Percentiles rank a stretch among this genome's conserved stretches.
Conservation (phyloP, 2,888 invertebrate genomes). For the Portevinia maculata region DNA sequence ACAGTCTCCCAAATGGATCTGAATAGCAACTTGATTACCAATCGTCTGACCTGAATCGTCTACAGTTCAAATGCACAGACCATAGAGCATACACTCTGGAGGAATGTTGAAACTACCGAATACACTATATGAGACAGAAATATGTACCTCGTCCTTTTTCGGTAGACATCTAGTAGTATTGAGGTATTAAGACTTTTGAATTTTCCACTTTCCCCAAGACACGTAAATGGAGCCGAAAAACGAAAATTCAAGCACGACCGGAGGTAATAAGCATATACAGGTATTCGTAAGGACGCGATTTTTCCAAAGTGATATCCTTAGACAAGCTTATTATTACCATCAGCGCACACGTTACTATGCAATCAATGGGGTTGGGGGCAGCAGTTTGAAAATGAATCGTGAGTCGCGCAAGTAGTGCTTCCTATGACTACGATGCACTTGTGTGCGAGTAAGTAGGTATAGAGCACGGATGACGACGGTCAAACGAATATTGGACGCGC, state of each 20-base stretch:
- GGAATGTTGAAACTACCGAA: not conserved
- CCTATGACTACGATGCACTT: conserved; percentile 38
- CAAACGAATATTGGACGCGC: conserved; percentile 36
- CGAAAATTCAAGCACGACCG: conserved; percentile 1
- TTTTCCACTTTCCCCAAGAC: not conserved
- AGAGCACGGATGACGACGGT: conserved; percentile 24
- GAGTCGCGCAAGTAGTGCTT: conserved; percentile 33
- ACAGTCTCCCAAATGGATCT: too few species aligned
- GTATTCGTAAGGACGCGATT: conserved; percentile 33
- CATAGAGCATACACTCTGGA: too few species aligned
- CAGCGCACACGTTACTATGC: conserved; percentile 40
- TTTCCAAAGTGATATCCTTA: conserved; percentile 46
- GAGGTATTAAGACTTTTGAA: too few species aligned
- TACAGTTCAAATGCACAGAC: not conserved
- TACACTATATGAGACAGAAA: not conserved
- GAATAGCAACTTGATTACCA: too few species aligned
- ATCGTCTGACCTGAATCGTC: too few species aligned
- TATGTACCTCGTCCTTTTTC: not conserved
- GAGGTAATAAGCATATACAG: conserved; percentile 29
- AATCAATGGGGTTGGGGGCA: conserved; percentile 1
- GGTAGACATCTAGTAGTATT: not conserved
- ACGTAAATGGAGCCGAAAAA: too few species aligned
- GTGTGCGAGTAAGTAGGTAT: conserved; percentile 40
- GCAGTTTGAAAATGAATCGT: not conserved
- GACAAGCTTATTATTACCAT: conserved; percentile 50